Evolutionary conservation across 1,140 invertebrate species (phyloP).

Genomic region (Platorchestia sp.): DNA sequence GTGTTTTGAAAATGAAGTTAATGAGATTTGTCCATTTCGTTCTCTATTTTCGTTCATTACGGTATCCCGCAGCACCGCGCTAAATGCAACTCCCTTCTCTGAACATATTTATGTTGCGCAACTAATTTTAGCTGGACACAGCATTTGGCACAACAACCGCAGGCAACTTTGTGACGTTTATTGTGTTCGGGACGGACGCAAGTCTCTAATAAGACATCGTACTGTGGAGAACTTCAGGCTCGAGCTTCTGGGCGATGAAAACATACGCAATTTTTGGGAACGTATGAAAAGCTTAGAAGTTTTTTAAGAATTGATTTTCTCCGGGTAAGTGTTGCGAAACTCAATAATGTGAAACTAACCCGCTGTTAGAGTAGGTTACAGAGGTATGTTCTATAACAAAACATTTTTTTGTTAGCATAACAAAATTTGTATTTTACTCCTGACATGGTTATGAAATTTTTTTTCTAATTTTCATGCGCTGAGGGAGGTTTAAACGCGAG

Average conservation of each 20-base stretch:
- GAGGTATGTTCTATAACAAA: too few relatives aligned
- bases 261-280: neutral
- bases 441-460: too few relatives aligned
- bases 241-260: neutral
- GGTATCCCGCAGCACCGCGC: neutral
- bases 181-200: constrained; percentile 15
- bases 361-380: too few relatives aligned
- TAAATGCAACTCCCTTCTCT: neutral
- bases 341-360: neutral
- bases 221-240: neutral
- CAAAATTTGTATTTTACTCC: too few relatives aligned
- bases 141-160: neutral
- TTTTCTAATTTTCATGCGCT: too few relatives aligned
- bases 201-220: constrained; percentile 11
- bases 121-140: neutral
- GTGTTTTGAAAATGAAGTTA: too few relatives aligned
- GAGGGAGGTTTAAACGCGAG: too few relatives aligned
- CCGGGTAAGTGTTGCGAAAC: neutral
- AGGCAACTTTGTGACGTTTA: constrained; percentile 28
- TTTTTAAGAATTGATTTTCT: neutral
- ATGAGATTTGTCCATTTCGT: too few relatives aligned
- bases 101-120: neutral
- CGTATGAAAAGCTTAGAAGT: neutral
- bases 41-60: too few relatives aligned
- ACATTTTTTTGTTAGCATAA: too few relatives aligned